Evolutionary conservation across 2,888 invertebrate genomes (phyloP).

Genomic region (Drosophila diplacantha): DNA sequence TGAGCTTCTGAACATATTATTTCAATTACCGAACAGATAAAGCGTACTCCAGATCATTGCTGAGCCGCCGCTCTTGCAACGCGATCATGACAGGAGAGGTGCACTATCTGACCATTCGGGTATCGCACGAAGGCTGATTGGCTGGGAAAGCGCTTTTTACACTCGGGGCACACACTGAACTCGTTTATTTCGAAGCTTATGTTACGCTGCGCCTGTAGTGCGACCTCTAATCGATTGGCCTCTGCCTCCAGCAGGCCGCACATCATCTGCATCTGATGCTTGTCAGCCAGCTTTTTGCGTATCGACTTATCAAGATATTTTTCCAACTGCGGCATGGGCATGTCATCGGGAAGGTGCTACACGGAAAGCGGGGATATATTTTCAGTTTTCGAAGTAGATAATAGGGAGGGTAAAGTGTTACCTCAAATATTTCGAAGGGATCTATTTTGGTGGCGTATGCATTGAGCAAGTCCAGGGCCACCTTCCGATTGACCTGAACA

Average conservation of each 20-base stretch:
- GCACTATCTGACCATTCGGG: slow-evolving; percentile 94
- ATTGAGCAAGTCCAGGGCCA: slow-evolving; percentile 88
- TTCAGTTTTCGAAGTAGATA: background rate
- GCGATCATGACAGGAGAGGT: slow-evolving; percentile 89
- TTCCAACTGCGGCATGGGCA: slow-evolving; percentile 86
- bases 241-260: slow-evolving; percentile 91
- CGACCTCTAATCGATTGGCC: slow-evolving; percentile 88
- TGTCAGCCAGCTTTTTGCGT: slow-evolving; percentile 85
- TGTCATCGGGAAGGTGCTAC: slow-evolving; percentile 87
- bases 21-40: slow-evolving; percentile 16
- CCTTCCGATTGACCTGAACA: slow-evolving; percentile 85
- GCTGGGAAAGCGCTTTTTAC: slow-evolving; percentile 95
- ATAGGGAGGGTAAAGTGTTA: slow-evolving; percentile 41
- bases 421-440: slow-evolving; percentile 83
- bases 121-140: slow-evolving; percentile 96
- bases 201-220: slow-evolving; percentile 89
- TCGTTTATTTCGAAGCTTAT: slow-evolving; percentile 88
- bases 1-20: background rate
- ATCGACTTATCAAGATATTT: slow-evolving; percentile 88
- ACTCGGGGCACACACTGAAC: slow-evolving; percentile 91
- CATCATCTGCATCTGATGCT: slow-evolving; percentile 86
- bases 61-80: slow-evolving; percentile 39
- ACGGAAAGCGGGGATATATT: background rate
- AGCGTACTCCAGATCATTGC: slow-evolving; percentile 27
- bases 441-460: slow-evolving; percentile 91